A percentile compares a stretch with the other conserved stretches of the same genome.
Evolutionary conservation across 2,797 vertebrate species (phyloP).

Genomic region (Luscinia megarhynchos): DNA sequence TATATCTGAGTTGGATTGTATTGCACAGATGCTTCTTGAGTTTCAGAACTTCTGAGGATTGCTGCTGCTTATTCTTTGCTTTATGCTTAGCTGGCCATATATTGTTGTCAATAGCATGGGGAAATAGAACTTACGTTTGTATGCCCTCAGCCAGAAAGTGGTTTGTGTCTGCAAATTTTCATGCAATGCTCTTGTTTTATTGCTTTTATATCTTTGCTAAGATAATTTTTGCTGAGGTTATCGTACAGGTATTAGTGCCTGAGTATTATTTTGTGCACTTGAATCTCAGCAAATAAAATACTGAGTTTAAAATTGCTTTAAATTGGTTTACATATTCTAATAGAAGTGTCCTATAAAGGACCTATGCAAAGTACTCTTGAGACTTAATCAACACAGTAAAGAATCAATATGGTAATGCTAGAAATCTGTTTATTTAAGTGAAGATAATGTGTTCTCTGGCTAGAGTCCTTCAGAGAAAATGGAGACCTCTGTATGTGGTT

Average conservation of each 20-base stretch:
- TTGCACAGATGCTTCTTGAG: neutral
- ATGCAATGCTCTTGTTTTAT: neutral
- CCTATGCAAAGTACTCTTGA: neutral
- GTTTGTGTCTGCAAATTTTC: neutral
- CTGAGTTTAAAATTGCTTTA: conserved; percentile 10
- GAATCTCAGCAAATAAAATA: neutral
- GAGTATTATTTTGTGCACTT: neutral
- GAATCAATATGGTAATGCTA: neutral
- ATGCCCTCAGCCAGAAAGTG: neutral
- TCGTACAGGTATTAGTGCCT: neutral
- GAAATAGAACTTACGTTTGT: neutral
- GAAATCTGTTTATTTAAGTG: conserved; percentile 30
- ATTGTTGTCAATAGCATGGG: neutral
- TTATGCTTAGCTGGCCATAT: neutral
- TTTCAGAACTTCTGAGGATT: neutral
- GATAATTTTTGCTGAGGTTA: neutral
- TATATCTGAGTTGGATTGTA: neutral
- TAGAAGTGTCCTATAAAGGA: conserved; percentile 30
- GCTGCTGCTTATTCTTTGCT: neutral
- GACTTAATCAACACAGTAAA: neutral
- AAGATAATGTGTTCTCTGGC: neutral
- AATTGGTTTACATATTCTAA: conserved; percentile 13
- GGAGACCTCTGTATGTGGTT: neutral
- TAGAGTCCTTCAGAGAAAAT: conserved; percentile 27
- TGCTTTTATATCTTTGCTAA: neutral